A percentile compares a stretch with the other conserved stretches of the same genome.
Evolutionary conservation across 2,113 vertebrate species (phyloP).

Genomic region (Python bivittatus): DNA sequence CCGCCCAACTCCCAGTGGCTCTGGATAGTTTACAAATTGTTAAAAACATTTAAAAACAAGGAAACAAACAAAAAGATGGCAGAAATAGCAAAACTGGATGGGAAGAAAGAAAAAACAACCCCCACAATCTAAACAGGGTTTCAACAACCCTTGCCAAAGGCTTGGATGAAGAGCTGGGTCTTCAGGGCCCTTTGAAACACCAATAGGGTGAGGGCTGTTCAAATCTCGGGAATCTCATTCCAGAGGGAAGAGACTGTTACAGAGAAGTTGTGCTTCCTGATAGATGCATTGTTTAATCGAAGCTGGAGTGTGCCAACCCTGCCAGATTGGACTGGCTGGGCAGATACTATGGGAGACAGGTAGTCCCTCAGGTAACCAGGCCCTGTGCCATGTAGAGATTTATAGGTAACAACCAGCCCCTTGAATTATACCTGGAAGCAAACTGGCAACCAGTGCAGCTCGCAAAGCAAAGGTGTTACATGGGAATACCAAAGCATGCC

Average conservation of each 20-base stretch:
- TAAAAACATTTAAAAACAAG: background rate
- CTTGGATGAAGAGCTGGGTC: background rate
- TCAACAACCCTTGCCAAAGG: background rate
- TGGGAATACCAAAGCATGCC: background rate
- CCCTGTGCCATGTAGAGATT: no score
- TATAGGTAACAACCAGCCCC: background rate
- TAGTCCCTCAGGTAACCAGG: no score
- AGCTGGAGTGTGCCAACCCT: background rate
- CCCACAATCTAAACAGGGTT: background rate
- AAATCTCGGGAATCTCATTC: background rate
- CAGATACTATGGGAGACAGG: no score
- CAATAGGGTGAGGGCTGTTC: background rate
- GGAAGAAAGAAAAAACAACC: background rate
- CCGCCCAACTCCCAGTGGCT: background rate
- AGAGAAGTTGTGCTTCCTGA: background rate
- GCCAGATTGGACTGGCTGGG: background rate
- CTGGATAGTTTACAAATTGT: background rate
- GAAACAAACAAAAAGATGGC: background rate
- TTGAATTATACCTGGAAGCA: background rate
- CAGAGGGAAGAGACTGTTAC: background rate
- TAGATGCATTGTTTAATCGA: background rate
- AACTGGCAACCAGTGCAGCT: background rate
- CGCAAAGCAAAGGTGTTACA: background rate
- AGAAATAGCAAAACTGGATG: background rate
- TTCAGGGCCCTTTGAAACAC: background rate